These are phyloP conservation scores for Orthochromis indermauri DNA, from an alignment of 2,113 vertebrate genomes.

Conservation along the genomic window DNA sequence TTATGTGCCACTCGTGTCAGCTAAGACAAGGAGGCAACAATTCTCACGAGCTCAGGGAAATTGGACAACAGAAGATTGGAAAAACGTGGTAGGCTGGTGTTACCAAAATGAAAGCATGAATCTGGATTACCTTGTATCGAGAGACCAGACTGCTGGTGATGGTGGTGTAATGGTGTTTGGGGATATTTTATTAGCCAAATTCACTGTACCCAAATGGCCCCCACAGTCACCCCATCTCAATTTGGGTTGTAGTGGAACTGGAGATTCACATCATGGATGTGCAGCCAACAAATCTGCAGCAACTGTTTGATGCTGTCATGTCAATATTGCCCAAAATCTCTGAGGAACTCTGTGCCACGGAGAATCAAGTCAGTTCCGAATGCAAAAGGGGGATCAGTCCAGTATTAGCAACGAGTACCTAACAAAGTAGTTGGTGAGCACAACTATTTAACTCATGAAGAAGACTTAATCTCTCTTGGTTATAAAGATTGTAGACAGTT, in stretches of 20 bases:
- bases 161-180: background rate
- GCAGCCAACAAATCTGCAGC: background rate
- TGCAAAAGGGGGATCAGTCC: background rate
- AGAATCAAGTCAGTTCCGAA: background rate
- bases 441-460: background rate
- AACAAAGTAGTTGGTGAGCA: background rate
- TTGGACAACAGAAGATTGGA: background rate
- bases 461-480: background rate
- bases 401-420: background rate
- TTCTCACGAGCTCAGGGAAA: accelerated
- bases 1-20: background rate
- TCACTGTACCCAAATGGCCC: background rate
- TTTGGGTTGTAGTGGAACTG: background rate
- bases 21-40: background rate
- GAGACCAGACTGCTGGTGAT: background rate
- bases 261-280: background rate
- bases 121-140: background rate
- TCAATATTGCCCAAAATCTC: background rate
- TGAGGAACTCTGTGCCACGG: background rate
- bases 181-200: background rate
- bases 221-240: background rate
- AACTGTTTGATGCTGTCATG: background rate
- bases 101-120: background rate
- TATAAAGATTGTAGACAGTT: background rate
- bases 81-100: background rate